Base-by-base conservation (phyloP, 2,797 vertebrate species). In the Sebastes oblongus region DNA sequence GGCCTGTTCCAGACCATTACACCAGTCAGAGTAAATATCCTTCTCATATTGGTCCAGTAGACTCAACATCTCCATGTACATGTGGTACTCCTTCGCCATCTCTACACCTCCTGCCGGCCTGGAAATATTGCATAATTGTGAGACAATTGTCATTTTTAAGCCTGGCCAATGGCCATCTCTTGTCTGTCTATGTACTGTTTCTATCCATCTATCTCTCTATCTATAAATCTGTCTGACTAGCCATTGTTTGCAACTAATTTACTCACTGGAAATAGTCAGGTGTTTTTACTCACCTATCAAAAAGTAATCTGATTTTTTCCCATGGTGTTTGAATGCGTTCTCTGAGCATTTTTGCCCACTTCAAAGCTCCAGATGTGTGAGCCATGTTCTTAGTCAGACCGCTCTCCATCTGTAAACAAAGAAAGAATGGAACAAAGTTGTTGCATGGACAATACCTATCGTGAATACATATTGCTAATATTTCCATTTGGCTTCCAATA, bases 261-360 rank as follows among this genome's bases (percentile, higher is more conserved):
- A n/a, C 18, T 68, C 2, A 62, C 1, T 66, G 4, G 3, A 60
- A 75, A 25, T 5, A 69, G 6, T n/a, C 2, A 18, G 3, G 3
- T 39, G 20, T 73, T 82, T 75, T 42, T 62, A 95, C 96, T 95
- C 82, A 97, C 94, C 66, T 87, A 64, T 94, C 81, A 78, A 90
- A 87, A 22, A 97, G 85, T 83, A 89, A 86, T 52, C 36, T 75
- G 25, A 97, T 91, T 78, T 91, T 94, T 84, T 95, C 94, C 96
- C 96, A 97, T 8, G 94, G 93, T 5, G 14, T 90, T 70, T 96
- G 84, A 79, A 97, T 94, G 75, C 86, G 80, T 69, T 95, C 91
- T 86, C 94, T 93, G 7, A 96, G 85, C 91, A 96, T 95, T 92
- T 94, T 95, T 85, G 94, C 93, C 94, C 93, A 96, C 81, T 95